Conservation (phyloP, 1,140 invertebrate species). For the Brachionus rotundiformis region DNA sequence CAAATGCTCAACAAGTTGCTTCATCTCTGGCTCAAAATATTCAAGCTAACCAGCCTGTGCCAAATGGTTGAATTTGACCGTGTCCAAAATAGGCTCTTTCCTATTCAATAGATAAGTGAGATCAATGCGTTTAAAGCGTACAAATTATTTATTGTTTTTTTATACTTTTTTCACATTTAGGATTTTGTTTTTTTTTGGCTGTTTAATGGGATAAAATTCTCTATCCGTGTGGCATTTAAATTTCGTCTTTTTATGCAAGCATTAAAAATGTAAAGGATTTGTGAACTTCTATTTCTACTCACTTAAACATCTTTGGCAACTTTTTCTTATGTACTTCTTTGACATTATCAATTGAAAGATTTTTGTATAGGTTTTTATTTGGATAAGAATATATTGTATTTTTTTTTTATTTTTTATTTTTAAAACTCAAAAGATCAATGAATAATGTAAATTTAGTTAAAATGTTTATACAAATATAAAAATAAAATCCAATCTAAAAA, state of each 20-base stretch:
- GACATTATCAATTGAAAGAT: neutral
- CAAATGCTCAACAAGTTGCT: constrained; percentile 16
- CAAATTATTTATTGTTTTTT: constrained; percentile 12
- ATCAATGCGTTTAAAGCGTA: neutral
- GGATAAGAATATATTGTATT: constrained; percentile 17
- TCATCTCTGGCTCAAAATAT: constrained; percentile 8
- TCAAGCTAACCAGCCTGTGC: constrained; percentile 18
- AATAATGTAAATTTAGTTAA: constrained; percentile 19
- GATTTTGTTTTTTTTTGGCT: neutral
- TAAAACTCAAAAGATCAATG: neutral
- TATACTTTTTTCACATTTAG: neutral
- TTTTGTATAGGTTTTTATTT: constrained; percentile 12
- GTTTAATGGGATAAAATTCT: neutral
- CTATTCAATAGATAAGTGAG: neutral
- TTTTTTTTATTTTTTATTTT: neutral
- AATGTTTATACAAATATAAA: constrained; percentile 6
- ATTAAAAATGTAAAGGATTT: neutral
- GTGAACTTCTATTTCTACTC: neutral
- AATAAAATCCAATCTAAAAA: neutral
- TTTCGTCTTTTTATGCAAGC: neutral
- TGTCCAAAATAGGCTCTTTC: neutral
- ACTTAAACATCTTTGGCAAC: neutral
- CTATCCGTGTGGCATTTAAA: neutral
- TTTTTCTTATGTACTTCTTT: neutral
- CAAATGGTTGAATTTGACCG: neutral